Percentiles rank a stretch among this genome's conserved stretches.
These are phyloP conservation scores for Nasonia vitripennis DNA, from an alignment of 1,140 invertebrate species.

Conservation along the genomic window DNA sequence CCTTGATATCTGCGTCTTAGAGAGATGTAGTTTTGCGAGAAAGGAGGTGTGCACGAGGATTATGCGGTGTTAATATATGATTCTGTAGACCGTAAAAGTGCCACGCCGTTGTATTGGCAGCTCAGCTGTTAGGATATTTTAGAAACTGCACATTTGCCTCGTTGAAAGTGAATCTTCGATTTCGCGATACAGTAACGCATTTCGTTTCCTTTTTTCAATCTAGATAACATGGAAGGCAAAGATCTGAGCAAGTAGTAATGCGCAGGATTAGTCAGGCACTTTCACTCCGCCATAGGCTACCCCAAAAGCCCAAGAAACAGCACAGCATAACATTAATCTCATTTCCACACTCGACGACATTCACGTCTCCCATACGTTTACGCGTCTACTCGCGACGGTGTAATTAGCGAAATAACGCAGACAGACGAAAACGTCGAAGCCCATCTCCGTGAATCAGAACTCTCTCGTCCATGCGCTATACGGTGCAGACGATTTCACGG, in stretches of 20 bases:
- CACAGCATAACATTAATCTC: neutral
- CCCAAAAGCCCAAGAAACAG: neutral
- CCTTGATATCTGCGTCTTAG: slow-evolving; percentile 51
- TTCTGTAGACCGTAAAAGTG: slow-evolving; percentile 11
- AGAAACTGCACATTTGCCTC: too few species aligned
- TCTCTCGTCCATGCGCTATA: neutral
- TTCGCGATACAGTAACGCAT: too few species aligned
- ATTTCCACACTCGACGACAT: neutral
- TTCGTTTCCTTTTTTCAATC: too few species aligned
- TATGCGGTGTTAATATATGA: slow-evolving; percentile 27
- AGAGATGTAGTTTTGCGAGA: slow-evolving; percentile 30
- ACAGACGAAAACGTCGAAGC: slow-evolving; percentile 1
- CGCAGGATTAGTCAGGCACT: neutral
- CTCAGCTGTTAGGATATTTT: slow-evolving; percentile 1
- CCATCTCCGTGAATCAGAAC: slow-evolving; percentile 14
- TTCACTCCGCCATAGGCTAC: neutral
- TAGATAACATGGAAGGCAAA: too few species aligned
- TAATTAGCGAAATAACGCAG: slow-evolving; percentile 10
- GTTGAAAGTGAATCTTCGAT: too few species aligned
- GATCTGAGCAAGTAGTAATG: neutral
- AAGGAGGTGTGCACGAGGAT: neutral
- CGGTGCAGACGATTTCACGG: slow-evolving; percentile 6
- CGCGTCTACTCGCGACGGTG: neutral
- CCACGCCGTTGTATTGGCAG: slow-evolving; percentile 5
- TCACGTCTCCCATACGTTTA: neutral